These are phyloP conservation scores for Leptinotarsa haldemani DNA, from an alignment of 2,888 invertebrate genomes.

Conservation along the genomic window DNA sequence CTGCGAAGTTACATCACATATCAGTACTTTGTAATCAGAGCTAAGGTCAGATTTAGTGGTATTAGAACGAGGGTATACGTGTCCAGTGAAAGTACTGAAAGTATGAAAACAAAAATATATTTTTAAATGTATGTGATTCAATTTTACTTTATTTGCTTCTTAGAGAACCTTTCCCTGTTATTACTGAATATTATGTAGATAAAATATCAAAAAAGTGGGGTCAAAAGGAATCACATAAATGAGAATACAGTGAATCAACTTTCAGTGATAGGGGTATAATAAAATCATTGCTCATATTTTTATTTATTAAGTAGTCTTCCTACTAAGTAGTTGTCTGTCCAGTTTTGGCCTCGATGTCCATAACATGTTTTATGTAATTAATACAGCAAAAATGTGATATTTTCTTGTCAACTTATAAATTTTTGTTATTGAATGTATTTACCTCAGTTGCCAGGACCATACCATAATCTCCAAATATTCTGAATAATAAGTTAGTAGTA, in stretches of 20 bases:
- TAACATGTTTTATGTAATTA: conserved; percentile 3
- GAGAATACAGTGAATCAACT: not conserved
- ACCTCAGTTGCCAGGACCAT: not conserved
- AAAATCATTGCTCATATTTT: not conserved
- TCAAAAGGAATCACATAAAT: too few relatives aligned
- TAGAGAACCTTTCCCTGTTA: too few relatives aligned
- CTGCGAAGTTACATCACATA: not conserved
- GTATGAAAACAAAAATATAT: not conserved
- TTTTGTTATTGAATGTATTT: not conserved
- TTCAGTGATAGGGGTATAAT: not conserved
- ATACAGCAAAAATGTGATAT: conserved; percentile 37
- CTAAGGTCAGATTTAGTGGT: too few relatives aligned
- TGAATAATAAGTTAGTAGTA: too few relatives aligned
- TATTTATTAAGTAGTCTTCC: not conserved
- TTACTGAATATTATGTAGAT: too few relatives aligned
- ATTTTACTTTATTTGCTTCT: too few relatives aligned
- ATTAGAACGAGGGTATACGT: not conserved
- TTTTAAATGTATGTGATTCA: too few relatives aligned
- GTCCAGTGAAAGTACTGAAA: not conserved
- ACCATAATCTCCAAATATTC: not conserved
- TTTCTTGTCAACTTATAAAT: conserved; percentile 39
- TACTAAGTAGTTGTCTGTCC: not conserved
- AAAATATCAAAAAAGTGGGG: too few relatives aligned
- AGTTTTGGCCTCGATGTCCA: not conserved
- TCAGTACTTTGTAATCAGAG: not conserved